phyloP scores from a whole-genome alignment of 2,888 invertebrate genomes.

The Reticulitermes lucifugus region DNA sequence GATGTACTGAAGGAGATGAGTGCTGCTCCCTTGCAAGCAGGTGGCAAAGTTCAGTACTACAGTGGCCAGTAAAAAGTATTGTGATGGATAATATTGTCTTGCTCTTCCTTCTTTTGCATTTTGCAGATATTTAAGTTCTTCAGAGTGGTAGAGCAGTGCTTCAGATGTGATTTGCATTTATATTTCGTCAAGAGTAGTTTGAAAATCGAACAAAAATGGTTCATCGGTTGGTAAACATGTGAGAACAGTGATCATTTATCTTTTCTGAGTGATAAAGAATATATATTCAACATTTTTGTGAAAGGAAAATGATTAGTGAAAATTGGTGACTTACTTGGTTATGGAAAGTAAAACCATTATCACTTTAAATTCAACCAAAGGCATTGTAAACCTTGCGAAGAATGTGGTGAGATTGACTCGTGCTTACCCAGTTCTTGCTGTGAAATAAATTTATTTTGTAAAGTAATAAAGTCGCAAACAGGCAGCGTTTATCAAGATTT shows the following conservation, averaged over 20 bases:
- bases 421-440: slow-evolving; percentile 8
- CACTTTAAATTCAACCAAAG: slow-evolving; percentile 22
- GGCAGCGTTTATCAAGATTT: slow-evolving; percentile 30
- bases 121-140: slow-evolving; percentile 31
- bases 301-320: background rate
- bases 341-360: background rate
- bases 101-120: slow-evolving; percentile 37
- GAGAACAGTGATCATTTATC: slow-evolving; percentile 13
- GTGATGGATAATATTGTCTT: slow-evolving; percentile 20
- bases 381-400: background rate
- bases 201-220: background rate
- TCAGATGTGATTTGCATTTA: slow-evolving; percentile 40
- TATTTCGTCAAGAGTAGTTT: slow-evolving; percentile 35
- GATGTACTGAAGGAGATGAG: slow-evolving; percentile 69
- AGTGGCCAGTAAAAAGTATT: slow-evolving; percentile 65
- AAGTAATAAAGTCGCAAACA: slow-evolving; percentile 29
- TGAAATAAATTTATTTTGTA: slow-evolving; percentile 33
- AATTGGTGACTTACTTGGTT: background rate
- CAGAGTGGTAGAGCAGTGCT: slow-evolving; percentile 23
- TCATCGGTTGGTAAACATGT: background rate
- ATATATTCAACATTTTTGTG: background rate
- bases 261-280: slow-evolving; percentile 10
- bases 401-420: slow-evolving; percentile 11
- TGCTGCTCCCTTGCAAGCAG: slow-evolving; percentile 58
- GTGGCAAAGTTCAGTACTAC: slow-evolving; percentile 70